Percentiles rank a stretch among this genome's conserved stretches.
Evolutionary conservation across 2,113 vertebrate species (phyloP).

Genomic region (Diphyllodes magnificus): DNA sequence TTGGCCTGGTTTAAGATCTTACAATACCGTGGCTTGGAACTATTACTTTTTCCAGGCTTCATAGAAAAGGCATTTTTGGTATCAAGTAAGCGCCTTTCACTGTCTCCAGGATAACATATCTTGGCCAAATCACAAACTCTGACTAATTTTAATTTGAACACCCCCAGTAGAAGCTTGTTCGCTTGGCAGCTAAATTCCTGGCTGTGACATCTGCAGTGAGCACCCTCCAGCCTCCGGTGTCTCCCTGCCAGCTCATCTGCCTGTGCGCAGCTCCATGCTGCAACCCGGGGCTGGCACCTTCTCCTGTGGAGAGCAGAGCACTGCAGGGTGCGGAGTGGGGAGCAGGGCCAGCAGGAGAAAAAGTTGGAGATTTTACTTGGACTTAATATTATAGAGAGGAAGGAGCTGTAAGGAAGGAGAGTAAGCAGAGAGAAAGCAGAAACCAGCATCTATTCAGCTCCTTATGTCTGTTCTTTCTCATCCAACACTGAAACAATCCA

Average conservation of each 20-base stretch:
- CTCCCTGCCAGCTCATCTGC: not conserved
- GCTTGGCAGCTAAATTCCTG: not conserved
- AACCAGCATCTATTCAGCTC: not conserved
- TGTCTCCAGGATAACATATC: not conserved
- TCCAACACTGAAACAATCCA: not conserved
- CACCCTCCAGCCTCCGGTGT: not conserved
- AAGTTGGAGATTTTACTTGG: not conserved
- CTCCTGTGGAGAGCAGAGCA: accelerated
- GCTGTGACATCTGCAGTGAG: not conserved
- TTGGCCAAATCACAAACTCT: not conserved
- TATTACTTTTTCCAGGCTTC: not conserved
- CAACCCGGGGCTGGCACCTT: not conserved
- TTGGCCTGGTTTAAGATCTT: not conserved
- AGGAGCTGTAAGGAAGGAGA: not conserved
- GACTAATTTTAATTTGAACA: not conserved
- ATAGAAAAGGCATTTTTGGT: not conserved
- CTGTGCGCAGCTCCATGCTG: not conserved
- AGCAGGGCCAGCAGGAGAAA: not conserved
- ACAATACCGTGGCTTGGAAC: not conserved
- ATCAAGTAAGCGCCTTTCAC: not conserved
- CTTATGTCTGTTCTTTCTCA: not conserved
- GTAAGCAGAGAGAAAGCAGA: not conserved
- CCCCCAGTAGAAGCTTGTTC: not conserved
- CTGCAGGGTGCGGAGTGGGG: not conserved
- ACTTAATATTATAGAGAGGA: not conserved